phyloP scores from a whole-genome alignment of 2,888 invertebrate genomes.

The Diarsia mendica region DNA sequence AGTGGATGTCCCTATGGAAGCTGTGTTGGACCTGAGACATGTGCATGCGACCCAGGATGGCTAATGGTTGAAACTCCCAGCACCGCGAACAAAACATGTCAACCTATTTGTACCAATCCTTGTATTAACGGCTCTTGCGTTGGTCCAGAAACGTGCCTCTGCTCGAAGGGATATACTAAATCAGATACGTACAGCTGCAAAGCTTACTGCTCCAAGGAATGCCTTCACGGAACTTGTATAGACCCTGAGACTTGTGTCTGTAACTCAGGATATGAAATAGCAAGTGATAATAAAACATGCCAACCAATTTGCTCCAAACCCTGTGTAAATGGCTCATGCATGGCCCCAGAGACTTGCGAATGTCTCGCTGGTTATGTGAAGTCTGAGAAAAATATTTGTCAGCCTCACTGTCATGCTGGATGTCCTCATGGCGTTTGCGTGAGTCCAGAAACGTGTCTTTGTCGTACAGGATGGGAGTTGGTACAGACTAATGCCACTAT shows the following conservation, averaged over 20 bases:
- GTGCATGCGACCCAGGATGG: too few relatives aligned
- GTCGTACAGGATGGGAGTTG: constrained; percentile 35
- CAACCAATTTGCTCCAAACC: constrained; percentile 37
- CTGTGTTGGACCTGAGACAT: too few relatives aligned
- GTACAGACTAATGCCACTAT: not conserved
- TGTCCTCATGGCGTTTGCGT: constrained; percentile 33
- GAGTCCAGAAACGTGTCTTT: constrained; percentile 1
- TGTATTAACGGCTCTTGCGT: too few relatives aligned
- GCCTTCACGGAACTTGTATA: constrained; percentile 44
- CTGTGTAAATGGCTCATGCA: constrained; percentile 39
- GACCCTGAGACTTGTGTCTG: constrained; percentile 46
- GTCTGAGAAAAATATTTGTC: constrained; percentile 13
- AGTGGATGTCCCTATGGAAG: not conserved
- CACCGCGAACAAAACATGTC: too few relatives aligned
- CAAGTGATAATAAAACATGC: constrained; percentile 20
- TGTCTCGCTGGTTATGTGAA: constrained; percentile 36
- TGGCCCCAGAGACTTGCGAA: constrained; percentile 41
- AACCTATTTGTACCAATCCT: too few relatives aligned
- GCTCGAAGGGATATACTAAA: too few relatives aligned
- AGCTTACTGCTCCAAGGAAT: constrained; percentile 39
- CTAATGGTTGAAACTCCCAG: too few relatives aligned
- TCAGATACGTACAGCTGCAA: not conserved
- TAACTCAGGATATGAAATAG: constrained; percentile 35
- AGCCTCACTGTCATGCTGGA: constrained; percentile 28
- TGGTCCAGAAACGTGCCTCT: too few relatives aligned